Evolutionary conservation across 1,140 invertebrate species (phyloP).

Genomic region (Drosophila ambigua): DNA sequence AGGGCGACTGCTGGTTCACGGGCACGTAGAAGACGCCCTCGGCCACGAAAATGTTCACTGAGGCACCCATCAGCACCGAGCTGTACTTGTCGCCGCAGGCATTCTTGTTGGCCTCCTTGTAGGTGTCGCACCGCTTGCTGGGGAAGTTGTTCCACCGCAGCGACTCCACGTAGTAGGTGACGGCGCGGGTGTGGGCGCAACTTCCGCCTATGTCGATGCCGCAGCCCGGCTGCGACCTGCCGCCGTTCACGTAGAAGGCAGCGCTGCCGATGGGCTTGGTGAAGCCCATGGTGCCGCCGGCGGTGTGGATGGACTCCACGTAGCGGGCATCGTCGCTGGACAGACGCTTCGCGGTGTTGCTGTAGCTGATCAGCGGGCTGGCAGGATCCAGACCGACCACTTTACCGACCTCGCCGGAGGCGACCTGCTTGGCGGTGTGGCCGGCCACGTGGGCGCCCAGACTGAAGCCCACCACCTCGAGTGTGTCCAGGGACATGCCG

Average conservation of each 20-base stretch:
- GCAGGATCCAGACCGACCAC: conserved; percentile 86
- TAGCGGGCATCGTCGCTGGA: conserved; percentile 88
- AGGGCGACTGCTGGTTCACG: conserved; percentile 49
- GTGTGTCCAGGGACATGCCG: conserved; percentile 84
- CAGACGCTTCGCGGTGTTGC: conserved; percentile 85
- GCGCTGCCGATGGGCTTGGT: conserved; percentile 58
- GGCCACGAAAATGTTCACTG: conserved; percentile 36
- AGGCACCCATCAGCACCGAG: conserved; percentile 54
- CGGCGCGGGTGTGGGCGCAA: conserved; percentile 81
- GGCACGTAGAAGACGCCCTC: conserved; percentile 66
- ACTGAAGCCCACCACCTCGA: conserved; percentile 88
- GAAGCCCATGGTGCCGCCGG: conserved; percentile 85
- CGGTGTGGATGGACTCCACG: conserved; percentile 90
- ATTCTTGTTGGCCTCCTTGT: conserved; percentile 53
- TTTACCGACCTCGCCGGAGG: conserved; percentile 54
- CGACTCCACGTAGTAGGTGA: conserved; percentile 74
- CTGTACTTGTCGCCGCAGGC: conserved; percentile 62
- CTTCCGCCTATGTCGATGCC: conserved; percentile 62
- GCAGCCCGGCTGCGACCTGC: conserved; percentile 86
- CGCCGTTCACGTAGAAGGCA: conserved; percentile 64
- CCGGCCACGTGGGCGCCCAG: conserved; percentile 88
- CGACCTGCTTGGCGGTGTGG: conserved; percentile 84
- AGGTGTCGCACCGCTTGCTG: conserved; percentile 37
- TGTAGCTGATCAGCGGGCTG: conserved; percentile 79
- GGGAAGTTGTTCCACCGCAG: conserved; percentile 54